phyloP scores from a whole-genome alignment of 2,888 invertebrate genomes.

The Lasioglossum leucozonium region DNA sequence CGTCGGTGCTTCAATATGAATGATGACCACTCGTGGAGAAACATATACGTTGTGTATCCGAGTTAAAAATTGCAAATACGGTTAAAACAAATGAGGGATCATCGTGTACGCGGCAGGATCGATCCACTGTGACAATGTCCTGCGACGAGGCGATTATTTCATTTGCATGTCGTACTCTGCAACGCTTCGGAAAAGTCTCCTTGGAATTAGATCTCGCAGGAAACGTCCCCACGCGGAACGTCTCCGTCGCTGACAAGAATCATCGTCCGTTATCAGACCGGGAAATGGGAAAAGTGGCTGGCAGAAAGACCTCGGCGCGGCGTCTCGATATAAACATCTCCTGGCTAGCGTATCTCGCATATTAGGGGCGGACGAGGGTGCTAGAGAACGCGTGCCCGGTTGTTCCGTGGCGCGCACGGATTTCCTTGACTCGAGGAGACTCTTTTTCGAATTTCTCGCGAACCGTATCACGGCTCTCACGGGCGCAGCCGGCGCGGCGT shows the following conservation, averaged over 20 bases:
- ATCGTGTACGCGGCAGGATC: not conserved
- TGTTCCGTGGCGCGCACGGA: not conserved
- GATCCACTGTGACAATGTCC: not conserved
- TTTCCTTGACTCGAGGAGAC: not conserved
- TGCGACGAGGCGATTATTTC: not conserved
- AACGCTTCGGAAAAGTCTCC: not conserved
- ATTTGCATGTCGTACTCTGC: not conserved
- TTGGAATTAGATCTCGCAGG: not conserved
- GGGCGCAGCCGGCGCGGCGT: conserved; percentile 29
- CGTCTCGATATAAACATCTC: conserved; percentile 52
- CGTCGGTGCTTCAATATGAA: not conserved
- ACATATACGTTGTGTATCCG: not conserved
- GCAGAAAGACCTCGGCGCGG: conserved; percentile 1
- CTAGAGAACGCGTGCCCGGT: conserved; percentile 16
- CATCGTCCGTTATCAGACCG: conserved; percentile 28
- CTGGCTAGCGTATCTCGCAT: conserved; percentile 23
- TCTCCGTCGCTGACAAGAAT: not conserved
- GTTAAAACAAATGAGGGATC: not conserved
- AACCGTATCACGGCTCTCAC: conserved; percentile 22
- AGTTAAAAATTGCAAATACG: not conserved
- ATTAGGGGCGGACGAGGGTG: not conserved
- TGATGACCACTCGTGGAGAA: conserved; percentile 1
- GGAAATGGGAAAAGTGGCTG: conserved; percentile 8
- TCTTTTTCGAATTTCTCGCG: conserved; percentile 47
- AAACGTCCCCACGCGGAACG: not conserved